Percentiles rank a stretch among this genome's conserved stretches.
These are phyloP conservation scores for Cephus runcator DNA, from an alignment of 2,888 invertebrate species.

Conservation along the genomic window DNA sequence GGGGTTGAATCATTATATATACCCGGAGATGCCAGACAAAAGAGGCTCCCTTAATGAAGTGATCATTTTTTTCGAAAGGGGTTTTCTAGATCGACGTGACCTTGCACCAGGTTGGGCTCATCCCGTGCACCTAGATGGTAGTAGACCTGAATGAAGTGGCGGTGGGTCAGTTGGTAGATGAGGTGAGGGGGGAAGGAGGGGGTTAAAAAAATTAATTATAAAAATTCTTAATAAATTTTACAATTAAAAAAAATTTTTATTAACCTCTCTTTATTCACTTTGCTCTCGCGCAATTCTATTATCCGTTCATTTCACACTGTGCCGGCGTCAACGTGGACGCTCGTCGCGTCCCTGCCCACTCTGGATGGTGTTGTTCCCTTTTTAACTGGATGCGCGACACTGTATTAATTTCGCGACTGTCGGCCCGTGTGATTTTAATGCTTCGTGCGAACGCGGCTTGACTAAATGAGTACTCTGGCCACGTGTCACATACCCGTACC, in stretches of 20 bases:
- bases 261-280: neutral
- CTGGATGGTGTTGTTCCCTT: neutral
- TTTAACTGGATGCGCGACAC: neutral
- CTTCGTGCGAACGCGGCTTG: neutral
- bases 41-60: constrained; percentile 20
- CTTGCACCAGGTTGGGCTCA: neutral
- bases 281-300: constrained; percentile 2
- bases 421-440: neutral
- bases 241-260: neutral
- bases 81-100: neutral
- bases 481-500: neutral
- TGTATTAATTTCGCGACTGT: neutral
- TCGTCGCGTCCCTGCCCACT: neutral
- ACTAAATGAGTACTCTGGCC: neutral
- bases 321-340: neutral
- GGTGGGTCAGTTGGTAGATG: neutral
- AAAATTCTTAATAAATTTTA: neutral
- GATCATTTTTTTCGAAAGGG: constrained; percentile 13
- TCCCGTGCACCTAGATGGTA: neutral
- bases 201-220: neutral
- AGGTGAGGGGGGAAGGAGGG: no score
- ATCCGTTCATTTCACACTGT: neutral
- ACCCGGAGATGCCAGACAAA: neutral
- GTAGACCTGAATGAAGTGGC: neutral
- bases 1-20: constrained; percentile 24